Evolutionary conservation across 1,140 invertebrate genomes (phyloP), one percentile per base, ranked within the genome.

Genomic region (Apocrypta bakeri): DNA sequence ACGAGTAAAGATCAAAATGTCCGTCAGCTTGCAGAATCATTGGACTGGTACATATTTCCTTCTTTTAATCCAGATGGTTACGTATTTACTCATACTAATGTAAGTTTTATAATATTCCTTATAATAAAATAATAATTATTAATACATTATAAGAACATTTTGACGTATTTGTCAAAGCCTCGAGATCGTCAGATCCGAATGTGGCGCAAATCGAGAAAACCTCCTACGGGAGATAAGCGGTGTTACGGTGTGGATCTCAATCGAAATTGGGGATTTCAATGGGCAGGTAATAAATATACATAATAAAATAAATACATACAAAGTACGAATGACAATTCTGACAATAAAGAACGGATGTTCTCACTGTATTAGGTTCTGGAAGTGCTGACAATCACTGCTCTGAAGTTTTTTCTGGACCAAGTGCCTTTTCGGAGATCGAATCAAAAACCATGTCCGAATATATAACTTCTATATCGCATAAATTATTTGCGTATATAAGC

Each of bases 61-160:
- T 92, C 94, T 42, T 86, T 94, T 1, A 96, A 96, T 90, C 96
- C 96, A 17, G 96, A 97, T 92, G 96, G 96, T 72, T 97, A 95
- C 87, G 95, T 93, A 56, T 97, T 94, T 85, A 94, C 95, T 0
- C 94, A 95, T 84, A 92, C 91, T 0, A 90, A 87, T 72, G 94
- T 95, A 91, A 93, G 90, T 90, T 7, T 11, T 69, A 37, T 37
- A n/a, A n/a, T n/a, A n/a, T n/a, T n/a, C n/a, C n/a, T n/a, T n/a
- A n/a, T n/a, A n/a, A n/a, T n/a, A n/a, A n/a, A n/a, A n/a, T n/a
- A n/a, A n/a, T n/a, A n/a, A n/a, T n/a, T n/a, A n/a, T n/a, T n/a
- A n/a, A n/a, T n/a, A n/a, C n/a, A n/a, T n/a, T n/a, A n/a, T n/a
- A n/a, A n/a, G n/a, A n/a, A n/a, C n/a, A n/a, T n/a, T n/a, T 56